Evolutionary conservation across 1,140 invertebrate species (phyloP).

Genomic region (Leptopilina boulardi): DNA sequence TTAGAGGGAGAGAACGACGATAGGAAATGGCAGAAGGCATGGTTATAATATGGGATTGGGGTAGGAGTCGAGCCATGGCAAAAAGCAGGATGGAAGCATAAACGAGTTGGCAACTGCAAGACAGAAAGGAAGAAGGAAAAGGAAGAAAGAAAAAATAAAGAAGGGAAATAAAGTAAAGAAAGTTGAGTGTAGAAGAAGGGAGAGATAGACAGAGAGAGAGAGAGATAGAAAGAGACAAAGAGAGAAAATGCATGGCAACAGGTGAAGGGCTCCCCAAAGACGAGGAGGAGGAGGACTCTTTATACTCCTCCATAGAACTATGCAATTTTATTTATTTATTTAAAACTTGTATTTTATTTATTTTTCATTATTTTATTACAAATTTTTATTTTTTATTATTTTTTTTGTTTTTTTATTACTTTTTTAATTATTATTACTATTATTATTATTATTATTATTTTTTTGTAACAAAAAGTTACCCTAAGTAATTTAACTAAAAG

Average conservation of each 20-base stretch:
- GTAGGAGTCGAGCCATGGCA: slow-evolving; percentile 17
- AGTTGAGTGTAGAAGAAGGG: slow-evolving; percentile 22
- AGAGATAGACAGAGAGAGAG: slow-evolving; percentile 25
- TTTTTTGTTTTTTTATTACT: no score
- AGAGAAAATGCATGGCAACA: slow-evolving; percentile 23
- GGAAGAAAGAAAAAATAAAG: slow-evolving; percentile 25
- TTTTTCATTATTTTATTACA: no score
- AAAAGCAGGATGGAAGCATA: slow-evolving; percentile 41
- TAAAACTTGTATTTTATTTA: background rate
- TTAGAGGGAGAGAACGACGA: background rate
- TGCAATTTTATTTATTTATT: slow-evolving; percentile 3
- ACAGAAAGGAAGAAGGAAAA: slow-evolving; percentile 33
- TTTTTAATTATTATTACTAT: no score
- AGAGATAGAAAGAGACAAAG: slow-evolving; percentile 16
- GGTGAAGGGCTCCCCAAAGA: slow-evolving; percentile 39
- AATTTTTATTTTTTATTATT: no score
- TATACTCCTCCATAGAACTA: background rate
- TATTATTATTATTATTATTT: no score
- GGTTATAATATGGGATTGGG: no score
- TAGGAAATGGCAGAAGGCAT: slow-evolving; percentile 14
- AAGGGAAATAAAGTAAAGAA: slow-evolving; percentile 32
- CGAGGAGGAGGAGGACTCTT: background rate
- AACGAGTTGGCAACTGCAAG: slow-evolving; percentile 41
- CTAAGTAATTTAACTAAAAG: no score
- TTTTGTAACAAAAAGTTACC: no score